A percentile compares a stretch with the other conserved stretches of the same genome.
Conservation (phyloP, 1,140 invertebrate species). For the Ectropis grisescens region DNA sequence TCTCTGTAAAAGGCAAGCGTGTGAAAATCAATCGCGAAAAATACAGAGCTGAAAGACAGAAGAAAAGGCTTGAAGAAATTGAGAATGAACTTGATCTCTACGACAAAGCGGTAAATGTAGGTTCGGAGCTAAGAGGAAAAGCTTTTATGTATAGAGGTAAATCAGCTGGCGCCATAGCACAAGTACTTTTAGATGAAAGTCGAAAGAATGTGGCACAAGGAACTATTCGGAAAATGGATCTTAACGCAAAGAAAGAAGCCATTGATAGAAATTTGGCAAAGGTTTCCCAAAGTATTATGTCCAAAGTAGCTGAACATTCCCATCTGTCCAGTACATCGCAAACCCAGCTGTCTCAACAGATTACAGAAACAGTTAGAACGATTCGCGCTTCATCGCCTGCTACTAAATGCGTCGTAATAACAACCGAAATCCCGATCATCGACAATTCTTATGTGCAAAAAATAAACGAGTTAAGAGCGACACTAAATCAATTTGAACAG, state of each 20-base stretch:
- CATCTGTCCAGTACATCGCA: conserved; percentile 9
- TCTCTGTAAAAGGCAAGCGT: conserved; percentile 65
- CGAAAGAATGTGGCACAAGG: conserved; percentile 66
- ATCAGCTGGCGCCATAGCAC: conserved; percentile 80
- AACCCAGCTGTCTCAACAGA: conserved; percentile 21
- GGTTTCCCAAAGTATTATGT: conserved; percentile 17
- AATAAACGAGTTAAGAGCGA: conserved; percentile 70
- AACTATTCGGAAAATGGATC: conserved; percentile 22
- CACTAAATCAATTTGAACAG: conserved; percentile 74
- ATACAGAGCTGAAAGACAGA: conserved; percentile 44
- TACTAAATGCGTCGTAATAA: conserved; percentile 42
- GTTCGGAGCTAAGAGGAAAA: conserved; percentile 73
- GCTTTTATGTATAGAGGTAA: conserved; percentile 76
- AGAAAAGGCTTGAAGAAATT: conserved; percentile 57
- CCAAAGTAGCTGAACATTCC: conserved; percentile 10
- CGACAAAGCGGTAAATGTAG: conserved; percentile 66
- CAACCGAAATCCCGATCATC: conserved; percentile 40
- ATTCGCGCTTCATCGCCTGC: conserved; percentile 30
- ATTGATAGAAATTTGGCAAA: conserved; percentile 20
- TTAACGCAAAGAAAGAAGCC: conserved; percentile 14
- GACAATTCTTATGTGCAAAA: conserved; percentile 72
- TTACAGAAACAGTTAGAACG: conserved; percentile 31
- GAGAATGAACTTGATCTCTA: conserved; percentile 67
- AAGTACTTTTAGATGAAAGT: conserved; percentile 73
- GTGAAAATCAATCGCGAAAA: conserved; percentile 61